Base-by-base conservation (phyloP, 2,888 invertebrate species). In the Nemurella pictetii region DNA sequence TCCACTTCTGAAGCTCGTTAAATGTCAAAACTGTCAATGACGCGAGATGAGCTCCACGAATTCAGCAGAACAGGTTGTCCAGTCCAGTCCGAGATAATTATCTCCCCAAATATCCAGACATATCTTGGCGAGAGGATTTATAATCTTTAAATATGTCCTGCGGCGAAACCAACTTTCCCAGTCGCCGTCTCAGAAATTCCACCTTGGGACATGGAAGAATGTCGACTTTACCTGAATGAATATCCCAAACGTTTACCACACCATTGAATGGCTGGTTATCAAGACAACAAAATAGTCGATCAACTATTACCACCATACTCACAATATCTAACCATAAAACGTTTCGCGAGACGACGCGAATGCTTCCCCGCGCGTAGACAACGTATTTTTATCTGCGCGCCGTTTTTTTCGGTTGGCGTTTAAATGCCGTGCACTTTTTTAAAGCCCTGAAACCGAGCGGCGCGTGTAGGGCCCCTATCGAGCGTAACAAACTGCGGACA, bases 401-500 rank as follows among this genome's bases (percentile, higher is more conserved):
- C 82, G 28, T 28, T 72, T 27, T 72, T 82, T 82, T 82, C n/a
- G 5, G 20, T 72, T 72, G n/a, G n/a, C n/a, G 26, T 82, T 82
- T 72, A 82, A 82, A 72, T 55, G 55, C n/a, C 72, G 26, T 82
- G 55, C n/a, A n/a, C n/a, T n/a, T 27, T 82, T 82, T 82, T 72
- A 82, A 82, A 82, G 28, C 82, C 82, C 82, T 82, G 73, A 20
- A 9, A 72, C 27, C 55, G 55, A 12, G 25, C 29, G 82, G 82
- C 82, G 82, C 82, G 82, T 82, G 82, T 72, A 25, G 7, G 82
- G 82, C 82, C 82, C 82, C 72, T n/a, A 82, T 15, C 72, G 82
- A 82, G 82, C 82, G 72, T 82, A 82, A 12, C 72, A n/a, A n/a
- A n/a, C n/a, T n/a, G n/a, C n/a, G n/a, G n/a, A n/a, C 80, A 82